phyloP scores from a whole-genome alignment of 2,113 vertebrate species.

The Microtus pennsylvanicus region DNA sequence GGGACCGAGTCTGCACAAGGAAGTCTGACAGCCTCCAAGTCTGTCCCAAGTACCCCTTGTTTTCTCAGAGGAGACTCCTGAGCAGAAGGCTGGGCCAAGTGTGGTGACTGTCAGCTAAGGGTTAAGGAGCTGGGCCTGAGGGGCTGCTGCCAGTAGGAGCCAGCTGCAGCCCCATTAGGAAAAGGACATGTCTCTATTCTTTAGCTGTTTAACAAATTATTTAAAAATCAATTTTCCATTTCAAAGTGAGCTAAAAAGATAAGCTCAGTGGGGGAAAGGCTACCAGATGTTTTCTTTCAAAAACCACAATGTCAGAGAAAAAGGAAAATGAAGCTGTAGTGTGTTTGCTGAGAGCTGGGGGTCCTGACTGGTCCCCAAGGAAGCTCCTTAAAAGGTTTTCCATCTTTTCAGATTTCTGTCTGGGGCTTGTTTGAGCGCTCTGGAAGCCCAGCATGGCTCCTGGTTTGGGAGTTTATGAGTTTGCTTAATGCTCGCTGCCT shows the following conservation, averaged over 20 bases:
- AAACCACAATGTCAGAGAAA: background rate
- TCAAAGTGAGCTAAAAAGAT: slow-evolving; percentile 16
- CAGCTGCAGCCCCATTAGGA: rapidly evolving
- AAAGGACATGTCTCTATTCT: background rate
- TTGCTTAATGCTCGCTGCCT: background rate
- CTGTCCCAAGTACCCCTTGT: background rate
- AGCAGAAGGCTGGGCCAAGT: background rate
- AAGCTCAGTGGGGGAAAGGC: background rate
- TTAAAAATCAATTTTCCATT: slow-evolving; percentile 55
- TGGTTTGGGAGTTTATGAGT: background rate
- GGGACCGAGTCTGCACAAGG: no score
- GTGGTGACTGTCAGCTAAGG: background rate
- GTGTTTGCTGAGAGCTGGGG: background rate
- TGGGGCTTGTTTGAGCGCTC: background rate
- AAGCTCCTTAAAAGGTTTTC: slow-evolving; percentile 38
- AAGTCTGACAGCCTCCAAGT: no score
- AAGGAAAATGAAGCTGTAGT: background rate
- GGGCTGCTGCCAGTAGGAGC: no score
- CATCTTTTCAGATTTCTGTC: slow-evolving; percentile 41
- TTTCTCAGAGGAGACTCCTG: background rate
- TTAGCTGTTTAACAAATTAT: slow-evolving; percentile 35
- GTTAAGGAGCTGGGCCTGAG: background rate
- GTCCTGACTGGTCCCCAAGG: background rate
- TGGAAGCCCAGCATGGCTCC: slow-evolving; percentile 43
- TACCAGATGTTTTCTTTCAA: slow-evolving; percentile 54